phyloP scores from a whole-genome alignment of 2,113 vertebrate species.

The Chauna torquata region DNA sequence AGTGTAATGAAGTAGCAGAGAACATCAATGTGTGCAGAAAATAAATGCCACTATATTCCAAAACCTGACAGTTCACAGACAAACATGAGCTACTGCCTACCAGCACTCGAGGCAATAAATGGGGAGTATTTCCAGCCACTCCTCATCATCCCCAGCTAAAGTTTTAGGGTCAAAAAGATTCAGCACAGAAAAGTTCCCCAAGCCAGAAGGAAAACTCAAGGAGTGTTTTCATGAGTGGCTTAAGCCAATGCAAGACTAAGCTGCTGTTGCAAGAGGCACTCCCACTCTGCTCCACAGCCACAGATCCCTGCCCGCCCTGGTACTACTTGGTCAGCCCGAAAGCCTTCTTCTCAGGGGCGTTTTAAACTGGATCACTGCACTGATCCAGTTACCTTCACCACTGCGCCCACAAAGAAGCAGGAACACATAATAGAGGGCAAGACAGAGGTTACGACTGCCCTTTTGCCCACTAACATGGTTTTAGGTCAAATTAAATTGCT shows the following conservation, averaged over 20 bases:
- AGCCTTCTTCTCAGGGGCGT: background rate
- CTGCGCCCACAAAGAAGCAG: background rate
- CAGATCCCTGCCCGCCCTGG: background rate
- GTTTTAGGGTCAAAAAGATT: background rate
- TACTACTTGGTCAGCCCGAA: background rate
- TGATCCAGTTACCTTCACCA: background rate
- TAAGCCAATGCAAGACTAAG: background rate
- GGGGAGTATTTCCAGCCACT: background rate
- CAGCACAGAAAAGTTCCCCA: background rate
- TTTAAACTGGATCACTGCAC: background rate
- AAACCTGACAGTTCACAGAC: background rate
- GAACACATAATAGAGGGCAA: background rate
- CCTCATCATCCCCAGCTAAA: background rate
- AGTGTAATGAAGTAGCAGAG: background rate
- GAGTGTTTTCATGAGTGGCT: background rate
- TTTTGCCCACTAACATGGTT: background rate
- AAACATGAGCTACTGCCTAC: background rate
- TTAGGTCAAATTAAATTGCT: background rate
- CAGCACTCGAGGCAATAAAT: background rate
- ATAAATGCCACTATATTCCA: background rate
- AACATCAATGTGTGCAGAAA: rapidly evolving
- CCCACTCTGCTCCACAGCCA: background rate
- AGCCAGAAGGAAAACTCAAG: background rate
- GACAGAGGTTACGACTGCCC: background rate
- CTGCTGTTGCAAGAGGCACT: background rate